Evolutionary conservation across 2,113 vertebrate genomes (phyloP), one percentile per base, ranked within the genome.

Genomic region (Miniopterus natalensis): DNA sequence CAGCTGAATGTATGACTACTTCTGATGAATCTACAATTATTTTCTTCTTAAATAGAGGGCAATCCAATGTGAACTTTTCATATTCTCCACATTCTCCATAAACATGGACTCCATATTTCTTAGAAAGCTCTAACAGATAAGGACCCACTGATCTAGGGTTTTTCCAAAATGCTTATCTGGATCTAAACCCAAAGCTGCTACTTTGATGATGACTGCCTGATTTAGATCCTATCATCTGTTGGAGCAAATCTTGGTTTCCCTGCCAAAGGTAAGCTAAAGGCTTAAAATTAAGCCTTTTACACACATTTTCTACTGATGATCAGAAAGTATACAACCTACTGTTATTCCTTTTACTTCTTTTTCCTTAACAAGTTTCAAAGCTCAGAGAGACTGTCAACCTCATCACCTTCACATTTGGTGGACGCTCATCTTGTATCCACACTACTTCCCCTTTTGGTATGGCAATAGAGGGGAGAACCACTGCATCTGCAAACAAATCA

Each of bases 81-180:
- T 99, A 99, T 96, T 99, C 99, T 80, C 99, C 99, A 87, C 99
- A 99, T 99, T 99, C 99, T 83, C 99, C 99, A 10, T 99, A 99
- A 94, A 99, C 95, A 89, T 99, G 99, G 92, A 99, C 99, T 86
- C 99, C 99, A 0, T 99, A 99, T 96, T 99, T 99, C 97, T 98
- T 97, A 73, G 99, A 99, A 68, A 99, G 99, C 99, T 99, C 47
- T 77, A 31, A 70, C 18, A 51, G 47, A 51, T 51, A 77, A 51
- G 29, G 17, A 47, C 51, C 74, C 47, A 51, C 51, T 77, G 47
- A 51, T 77, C 17, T 27, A 51, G 74, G 17, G 15, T 53, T 77
- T 77, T 77, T 21, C 47, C 29, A 51, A 51, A 8, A 77, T 51
- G 17, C 74, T n/a, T 77, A n/a, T 21, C 29, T 77, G 17, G 47